Percentiles rank a stretch among this genome's conserved stretches.
phyloP scores from a whole-genome alignment of 2,113 vertebrate genomes.

The Ameiurus melas region DNA sequence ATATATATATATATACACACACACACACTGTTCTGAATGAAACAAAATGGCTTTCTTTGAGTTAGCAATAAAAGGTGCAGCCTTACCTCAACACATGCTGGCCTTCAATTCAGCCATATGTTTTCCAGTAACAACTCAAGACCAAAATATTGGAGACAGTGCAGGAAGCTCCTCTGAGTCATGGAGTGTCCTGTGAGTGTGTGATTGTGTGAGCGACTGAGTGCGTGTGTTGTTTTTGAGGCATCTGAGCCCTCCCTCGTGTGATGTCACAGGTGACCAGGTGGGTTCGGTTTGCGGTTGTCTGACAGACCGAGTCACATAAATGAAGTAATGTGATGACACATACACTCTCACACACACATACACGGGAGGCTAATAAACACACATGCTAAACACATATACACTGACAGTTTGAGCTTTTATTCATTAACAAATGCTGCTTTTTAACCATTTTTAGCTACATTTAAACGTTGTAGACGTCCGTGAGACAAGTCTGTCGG shows the following conservation, averaged over 20 bases:
- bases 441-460: background rate
- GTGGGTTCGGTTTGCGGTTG: slow-evolving; percentile 33
- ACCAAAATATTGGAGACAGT: background rate
- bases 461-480: background rate
- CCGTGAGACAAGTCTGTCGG: background rate
- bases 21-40: background rate
- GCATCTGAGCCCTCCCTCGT: slow-evolving; percentile 40
- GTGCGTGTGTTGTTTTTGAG: slow-evolving; percentile 30
- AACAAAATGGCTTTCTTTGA: background rate
- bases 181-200: background rate
- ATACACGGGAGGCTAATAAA: background rate
- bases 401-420: background rate
- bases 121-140: slow-evolving; percentile 5
- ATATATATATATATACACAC: too few relatives aligned
- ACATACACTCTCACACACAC: background rate
- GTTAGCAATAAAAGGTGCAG: background rate
- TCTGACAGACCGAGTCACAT: slow-evolving; percentile 29
- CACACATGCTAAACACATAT: background rate
- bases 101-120: background rate
- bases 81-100: slow-evolving; percentile 40
- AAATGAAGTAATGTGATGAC: slow-evolving; percentile 43
- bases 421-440: background rate
- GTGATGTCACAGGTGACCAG: slow-evolving; percentile 61
- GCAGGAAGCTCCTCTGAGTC: background rate
- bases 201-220: background rate